Evolutionary conservation across 2,113 vertebrate species (phyloP).

Genomic region (Erinaceus europaeus): DNA sequence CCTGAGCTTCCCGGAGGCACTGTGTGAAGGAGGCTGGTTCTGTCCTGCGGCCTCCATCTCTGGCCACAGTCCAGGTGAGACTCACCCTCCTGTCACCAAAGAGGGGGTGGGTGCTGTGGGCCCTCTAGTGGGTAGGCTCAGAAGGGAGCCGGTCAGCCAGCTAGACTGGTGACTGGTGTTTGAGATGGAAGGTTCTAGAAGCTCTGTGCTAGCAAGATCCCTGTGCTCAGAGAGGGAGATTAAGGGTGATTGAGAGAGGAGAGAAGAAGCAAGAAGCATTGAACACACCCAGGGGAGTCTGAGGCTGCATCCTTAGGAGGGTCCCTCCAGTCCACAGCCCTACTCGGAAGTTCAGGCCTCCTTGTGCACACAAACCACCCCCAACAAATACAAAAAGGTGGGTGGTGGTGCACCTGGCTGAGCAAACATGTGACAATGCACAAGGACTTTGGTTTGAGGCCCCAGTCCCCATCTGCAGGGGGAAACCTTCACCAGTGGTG

Average conservation of each 20-base stretch:
- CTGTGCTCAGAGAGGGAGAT: not conserved
- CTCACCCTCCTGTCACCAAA: accelerated
- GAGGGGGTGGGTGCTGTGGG: not conserved
- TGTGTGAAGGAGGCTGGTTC: slow-evolving; percentile 89
- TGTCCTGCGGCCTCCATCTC: slow-evolving; percentile 87
- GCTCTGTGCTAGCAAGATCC: too few species aligned
- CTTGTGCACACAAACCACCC: not conserved
- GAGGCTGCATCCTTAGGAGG: too few species aligned
- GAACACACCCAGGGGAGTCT: not conserved
- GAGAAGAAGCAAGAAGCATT: not conserved
- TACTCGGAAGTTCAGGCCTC: not conserved
- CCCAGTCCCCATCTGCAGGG: too few species aligned
- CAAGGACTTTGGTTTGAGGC: too few species aligned
- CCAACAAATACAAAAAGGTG: too few species aligned
- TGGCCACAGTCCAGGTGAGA: slow-evolving; percentile 84
- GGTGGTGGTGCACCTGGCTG: too few species aligned
- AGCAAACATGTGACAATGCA: too few species aligned
- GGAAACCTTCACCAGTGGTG: too few species aligned
- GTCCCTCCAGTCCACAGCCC: accelerated
- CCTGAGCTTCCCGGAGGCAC: slow-evolving; percentile 81
- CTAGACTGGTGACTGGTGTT: too few species aligned
- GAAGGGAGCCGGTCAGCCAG: not conserved
- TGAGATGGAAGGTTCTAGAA: not conserved
- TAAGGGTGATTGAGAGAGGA: not conserved
- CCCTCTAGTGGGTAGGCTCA: not conserved